phyloP scores from a whole-genome alignment of 64 coral and sea anemone genomes.

The Trachythela sp. region DNA sequence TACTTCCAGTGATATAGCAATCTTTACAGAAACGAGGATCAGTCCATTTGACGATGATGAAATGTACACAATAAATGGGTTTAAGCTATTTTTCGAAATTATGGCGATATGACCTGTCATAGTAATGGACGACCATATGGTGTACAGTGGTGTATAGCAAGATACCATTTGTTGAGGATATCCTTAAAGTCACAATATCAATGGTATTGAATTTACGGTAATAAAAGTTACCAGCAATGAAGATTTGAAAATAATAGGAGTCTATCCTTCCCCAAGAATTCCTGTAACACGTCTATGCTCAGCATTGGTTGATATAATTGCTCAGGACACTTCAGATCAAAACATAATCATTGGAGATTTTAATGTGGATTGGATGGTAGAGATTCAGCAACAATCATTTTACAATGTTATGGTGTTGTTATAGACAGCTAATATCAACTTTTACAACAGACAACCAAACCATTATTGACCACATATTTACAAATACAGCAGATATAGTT shows the following conservation, averaged over 20 bases:
- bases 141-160: neutral
- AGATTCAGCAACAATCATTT: neutral
- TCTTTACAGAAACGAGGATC: neutral
- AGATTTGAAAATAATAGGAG: neutral
- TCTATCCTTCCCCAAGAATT: conserved; percentile 37
- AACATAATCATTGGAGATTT: conserved; percentile 40
- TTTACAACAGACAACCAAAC: conserved; percentile 39
- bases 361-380: conserved; percentile 37
- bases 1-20: neutral
- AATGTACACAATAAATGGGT: neutral
- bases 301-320: conserved; percentile 14
- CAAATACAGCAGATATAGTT: neutral
- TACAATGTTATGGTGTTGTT: conserved; percentile 42
- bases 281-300: neutral
- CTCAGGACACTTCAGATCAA: neutral
- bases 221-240: neutral
- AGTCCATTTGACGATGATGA: neutral
- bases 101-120: neutral
- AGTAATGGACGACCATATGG: neutral
- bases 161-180: conserved; percentile 8
- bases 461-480: conserved; percentile 33
- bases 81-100: neutral
- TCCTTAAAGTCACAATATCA: conserved; percentile 25
- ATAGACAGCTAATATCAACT: conserved; percentile 19
- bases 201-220: conserved; percentile 32